Evolutionary conservation across 2,888 invertebrate genomes (phyloP).

Genomic region (Timema cristinae): DNA sequence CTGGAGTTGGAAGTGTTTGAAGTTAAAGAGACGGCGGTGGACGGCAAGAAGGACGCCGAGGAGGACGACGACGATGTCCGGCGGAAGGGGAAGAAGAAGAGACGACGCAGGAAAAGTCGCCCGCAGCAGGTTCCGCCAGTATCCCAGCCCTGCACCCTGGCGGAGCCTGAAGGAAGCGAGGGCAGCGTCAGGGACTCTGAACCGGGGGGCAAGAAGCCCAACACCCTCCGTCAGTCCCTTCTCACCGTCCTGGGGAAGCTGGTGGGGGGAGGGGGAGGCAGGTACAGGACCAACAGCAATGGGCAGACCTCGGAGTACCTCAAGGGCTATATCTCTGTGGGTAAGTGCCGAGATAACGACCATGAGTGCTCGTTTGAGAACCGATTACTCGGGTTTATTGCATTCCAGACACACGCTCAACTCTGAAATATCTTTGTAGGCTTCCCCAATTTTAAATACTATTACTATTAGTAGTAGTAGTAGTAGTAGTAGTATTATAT

Average conservation of each 20-base stretch:
- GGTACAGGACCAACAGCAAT: slow-evolving; percentile 18
- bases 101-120: slow-evolving; percentile 15
- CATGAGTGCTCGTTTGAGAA: background rate
- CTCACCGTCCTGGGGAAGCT: slow-evolving; percentile 61
- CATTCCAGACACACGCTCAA: background rate
- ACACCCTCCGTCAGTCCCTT: slow-evolving; percentile 59
- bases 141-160: slow-evolving; percentile 2
- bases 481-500: too few relatives aligned
- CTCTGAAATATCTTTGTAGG: too few relatives aligned
- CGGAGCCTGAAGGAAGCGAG: slow-evolving; percentile 25
- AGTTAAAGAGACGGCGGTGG: slow-evolving; percentile 19
- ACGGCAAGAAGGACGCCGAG: slow-evolving; percentile 16
- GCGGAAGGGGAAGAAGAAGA: slow-evolving; percentile 19
- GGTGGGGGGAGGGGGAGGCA: slow-evolving; percentile 51
- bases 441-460: too few relatives aligned
- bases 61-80: slow-evolving; percentile 19
- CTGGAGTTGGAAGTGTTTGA: slow-evolving; percentile 33
- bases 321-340: slow-evolving; percentile 49
- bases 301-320: slow-evolving; percentile 37
- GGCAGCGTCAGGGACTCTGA: slow-evolving; percentile 15
- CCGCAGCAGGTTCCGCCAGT: slow-evolving; percentile 5
- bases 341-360: slow-evolving; percentile 32
- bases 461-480: too few relatives aligned
- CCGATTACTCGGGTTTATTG: too few relatives aligned
- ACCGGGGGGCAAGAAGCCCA: slow-evolving; percentile 37